Conservation (phyloP, 2,888 invertebrate genomes). For the Fragum sueziense region DNA sequence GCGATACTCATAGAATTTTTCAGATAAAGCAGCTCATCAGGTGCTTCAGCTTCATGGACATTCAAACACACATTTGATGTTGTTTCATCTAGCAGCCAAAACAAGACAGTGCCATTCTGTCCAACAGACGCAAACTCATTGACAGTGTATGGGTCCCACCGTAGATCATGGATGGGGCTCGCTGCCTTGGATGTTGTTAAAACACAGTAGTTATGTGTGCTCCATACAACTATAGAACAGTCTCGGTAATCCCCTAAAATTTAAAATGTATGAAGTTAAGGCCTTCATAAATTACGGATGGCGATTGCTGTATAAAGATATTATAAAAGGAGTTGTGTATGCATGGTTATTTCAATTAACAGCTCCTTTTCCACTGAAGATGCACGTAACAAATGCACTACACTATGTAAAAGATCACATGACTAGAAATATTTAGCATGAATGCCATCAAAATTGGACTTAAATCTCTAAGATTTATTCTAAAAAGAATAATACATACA, state of each 20-base stretch:
- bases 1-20: conserved; percentile 36
- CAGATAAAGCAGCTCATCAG: conserved; percentile 74
- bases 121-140: conserved; percentile 81
- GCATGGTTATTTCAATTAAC: no score
- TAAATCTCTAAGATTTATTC: no score
- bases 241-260: conserved; percentile 81
- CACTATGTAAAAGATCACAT: no score
- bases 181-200: conserved; percentile 74
- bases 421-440: no score
- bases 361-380: no score
- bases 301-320: no score
- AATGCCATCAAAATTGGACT: no score
- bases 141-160: conserved; percentile 80
- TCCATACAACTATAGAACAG: conserved; percentile 78
- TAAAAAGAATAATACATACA: no score
- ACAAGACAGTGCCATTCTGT: conserved; percentile 73
- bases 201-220: conserved; percentile 71
- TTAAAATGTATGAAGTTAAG: no score
- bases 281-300: no score
- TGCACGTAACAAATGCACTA: no score
- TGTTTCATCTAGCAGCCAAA: conserved; percentile 81
- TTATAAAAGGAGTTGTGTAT: no score
- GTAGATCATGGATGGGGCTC: conserved; percentile 76
- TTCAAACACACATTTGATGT: conserved; percentile 69
- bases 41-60: conserved; percentile 80